phyloP scores from a whole-genome alignment of 2,797 vertebrate genomes.

The Smutsia gigantea region DNA sequence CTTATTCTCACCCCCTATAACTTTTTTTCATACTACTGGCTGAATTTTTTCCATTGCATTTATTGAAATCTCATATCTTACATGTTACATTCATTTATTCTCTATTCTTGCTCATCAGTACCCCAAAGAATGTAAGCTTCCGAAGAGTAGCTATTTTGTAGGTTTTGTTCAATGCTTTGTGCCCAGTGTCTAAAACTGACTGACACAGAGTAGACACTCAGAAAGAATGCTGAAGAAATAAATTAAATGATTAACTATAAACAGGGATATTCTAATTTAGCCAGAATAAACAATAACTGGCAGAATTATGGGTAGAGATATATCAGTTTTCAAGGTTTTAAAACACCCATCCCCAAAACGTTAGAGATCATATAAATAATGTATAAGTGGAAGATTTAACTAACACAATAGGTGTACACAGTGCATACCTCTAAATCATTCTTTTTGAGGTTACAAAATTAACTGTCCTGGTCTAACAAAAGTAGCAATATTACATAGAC shows the following conservation, averaged over 20 bases:
- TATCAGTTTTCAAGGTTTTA: neutral
- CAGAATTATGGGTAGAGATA: neutral
- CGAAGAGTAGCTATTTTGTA: neutral
- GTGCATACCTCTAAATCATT: neutral
- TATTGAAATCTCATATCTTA: neutral
- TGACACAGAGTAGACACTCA: neutral
- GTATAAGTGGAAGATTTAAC: neutral
- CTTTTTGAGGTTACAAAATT: neutral
- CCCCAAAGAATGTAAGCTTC: neutral
- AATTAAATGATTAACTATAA: neutral
- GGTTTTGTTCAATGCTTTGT: neutral
- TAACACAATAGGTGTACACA: neutral
- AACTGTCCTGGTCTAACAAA: neutral
- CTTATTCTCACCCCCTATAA: neutral
- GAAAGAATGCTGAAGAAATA: neutral
- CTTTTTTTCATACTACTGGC: neutral
- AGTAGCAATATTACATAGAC: neutral
- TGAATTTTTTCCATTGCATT: neutral
- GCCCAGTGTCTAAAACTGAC: neutral
- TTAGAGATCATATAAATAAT: neutral
- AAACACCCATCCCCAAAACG: neutral
- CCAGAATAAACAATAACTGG: neutral
- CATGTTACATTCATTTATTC: neutral
- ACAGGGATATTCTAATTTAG: neutral
- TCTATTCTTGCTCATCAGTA: neutral